Percentiles rank a stretch among this genome's conserved stretches.
Evolutionary conservation across 2,113 vertebrate species (phyloP).

Genomic region (Osmerus mordax): DNA sequence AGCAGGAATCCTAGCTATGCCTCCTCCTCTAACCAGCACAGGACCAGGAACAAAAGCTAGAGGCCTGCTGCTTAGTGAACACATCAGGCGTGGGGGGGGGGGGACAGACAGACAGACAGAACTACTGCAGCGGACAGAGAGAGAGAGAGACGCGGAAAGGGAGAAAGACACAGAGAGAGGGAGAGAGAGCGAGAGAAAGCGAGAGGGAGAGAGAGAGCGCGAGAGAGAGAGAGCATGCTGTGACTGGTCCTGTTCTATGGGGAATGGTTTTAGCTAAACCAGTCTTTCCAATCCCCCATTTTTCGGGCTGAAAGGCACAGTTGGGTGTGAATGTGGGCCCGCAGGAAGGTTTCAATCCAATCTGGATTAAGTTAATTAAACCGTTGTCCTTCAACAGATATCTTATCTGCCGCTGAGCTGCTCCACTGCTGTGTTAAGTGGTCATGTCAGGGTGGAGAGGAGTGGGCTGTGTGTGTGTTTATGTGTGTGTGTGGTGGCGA

Average conservation of each 20-base stretch:
- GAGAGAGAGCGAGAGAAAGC: not conserved
- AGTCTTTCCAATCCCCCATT: not conserved
- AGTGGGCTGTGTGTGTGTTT: not conserved
- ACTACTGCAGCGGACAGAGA: not conserved
- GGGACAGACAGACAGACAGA: not conserved
- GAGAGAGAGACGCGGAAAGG: not conserved
- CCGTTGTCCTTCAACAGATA: slow-evolving; percentile 14
- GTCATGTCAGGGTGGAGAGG: not conserved
- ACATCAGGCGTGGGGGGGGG: slow-evolving; percentile 20
- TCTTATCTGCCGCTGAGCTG: slow-evolving; percentile 13
- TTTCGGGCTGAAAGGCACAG: not conserved
- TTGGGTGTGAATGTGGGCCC: not conserved
- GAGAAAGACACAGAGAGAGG: not conserved
- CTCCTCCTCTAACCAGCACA: slow-evolving; percentile 14
- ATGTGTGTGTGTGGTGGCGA: not conserved
- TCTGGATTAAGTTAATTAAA: slow-evolving; percentile 26
- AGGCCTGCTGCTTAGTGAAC: slow-evolving; percentile 37
- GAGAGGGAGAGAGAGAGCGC: not conserved
- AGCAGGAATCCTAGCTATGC: slow-evolving; percentile 60
- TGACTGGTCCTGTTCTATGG: not conserved
- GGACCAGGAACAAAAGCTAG: slow-evolving; percentile 51
- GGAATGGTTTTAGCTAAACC: not conserved
- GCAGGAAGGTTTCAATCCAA: slow-evolving; percentile 1
- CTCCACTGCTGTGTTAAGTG: slow-evolving; percentile 20
- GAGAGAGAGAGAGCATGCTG: slow-evolving; percentile 2